Evolutionary conservation across 2,888 invertebrate genomes (phyloP).

Genomic region (Arrhopalites spinosus): DNA sequence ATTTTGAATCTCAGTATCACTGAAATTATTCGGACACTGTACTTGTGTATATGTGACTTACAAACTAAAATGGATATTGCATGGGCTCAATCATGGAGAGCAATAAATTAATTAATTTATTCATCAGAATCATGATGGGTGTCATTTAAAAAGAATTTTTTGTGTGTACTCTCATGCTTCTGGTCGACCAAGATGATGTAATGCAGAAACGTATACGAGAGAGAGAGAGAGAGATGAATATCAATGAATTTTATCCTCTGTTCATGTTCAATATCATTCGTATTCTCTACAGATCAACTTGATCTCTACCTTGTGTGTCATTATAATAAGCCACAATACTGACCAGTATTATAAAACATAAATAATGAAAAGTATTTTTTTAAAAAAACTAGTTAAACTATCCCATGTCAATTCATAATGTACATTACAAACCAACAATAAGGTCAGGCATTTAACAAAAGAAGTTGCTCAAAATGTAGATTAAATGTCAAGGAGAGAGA

Average conservation of each 20-base stretch:
- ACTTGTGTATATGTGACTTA: no score
- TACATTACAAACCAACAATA: neutral
- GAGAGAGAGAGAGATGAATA: neutral
- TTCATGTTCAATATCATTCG: neutral
- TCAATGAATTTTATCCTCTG: no score
- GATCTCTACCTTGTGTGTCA: no score
- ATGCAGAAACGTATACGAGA: neutral
- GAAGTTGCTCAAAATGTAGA: neutral
- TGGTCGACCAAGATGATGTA: neutral
- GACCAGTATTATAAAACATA: no score
- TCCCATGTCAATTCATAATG: neutral
- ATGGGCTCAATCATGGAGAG: no score
- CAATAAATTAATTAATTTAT: conserved; percentile 33
- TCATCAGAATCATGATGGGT: conserved; percentile 10
- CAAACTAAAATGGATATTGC: no score
- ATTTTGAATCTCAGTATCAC: no score
- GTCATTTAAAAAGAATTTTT: conserved; percentile 19
- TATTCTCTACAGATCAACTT: no score
- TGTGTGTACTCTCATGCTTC: neutral
- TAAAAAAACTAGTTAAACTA: no score
- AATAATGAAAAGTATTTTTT: no score
- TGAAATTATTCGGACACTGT: no score
- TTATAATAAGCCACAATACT: no score
- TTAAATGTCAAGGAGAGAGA: neutral
- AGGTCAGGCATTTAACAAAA: neutral